Conservation (phyloP, 2,888 invertebrate genomes). For the Tetrapedia diversipes region DNA sequence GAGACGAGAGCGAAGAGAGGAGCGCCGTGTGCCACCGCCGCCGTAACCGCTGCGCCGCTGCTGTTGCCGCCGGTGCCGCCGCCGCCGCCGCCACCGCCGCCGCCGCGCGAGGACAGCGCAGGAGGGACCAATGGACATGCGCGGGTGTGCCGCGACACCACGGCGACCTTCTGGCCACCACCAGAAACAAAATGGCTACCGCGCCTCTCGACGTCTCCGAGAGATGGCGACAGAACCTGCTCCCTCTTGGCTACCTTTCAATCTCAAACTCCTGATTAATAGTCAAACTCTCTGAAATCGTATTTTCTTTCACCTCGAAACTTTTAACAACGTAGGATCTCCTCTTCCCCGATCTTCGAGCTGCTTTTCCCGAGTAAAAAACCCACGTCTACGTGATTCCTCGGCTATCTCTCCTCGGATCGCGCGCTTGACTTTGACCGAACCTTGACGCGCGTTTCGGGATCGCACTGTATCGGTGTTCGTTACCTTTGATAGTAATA, state of each 20-base stretch:
- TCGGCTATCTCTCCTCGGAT: too few relatives aligned
- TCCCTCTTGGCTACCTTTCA: slow-evolving; percentile 13
- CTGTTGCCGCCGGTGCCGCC: slow-evolving; percentile 28
- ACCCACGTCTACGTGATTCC: background rate
- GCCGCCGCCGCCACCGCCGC: slow-evolving; percentile 38
- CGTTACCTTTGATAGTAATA: too few relatives aligned
- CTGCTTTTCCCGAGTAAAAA: too few relatives aligned
- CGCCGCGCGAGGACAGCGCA: slow-evolving; percentile 76
- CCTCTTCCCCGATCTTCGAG: background rate
- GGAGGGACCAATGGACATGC: slow-evolving; percentile 84
- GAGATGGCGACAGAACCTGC: slow-evolving; percentile 82
- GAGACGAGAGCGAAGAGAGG: slow-evolving; percentile 47
- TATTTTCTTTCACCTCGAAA: background rate
- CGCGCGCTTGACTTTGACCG: too few relatives aligned
- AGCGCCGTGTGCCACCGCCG: slow-evolving; percentile 45
- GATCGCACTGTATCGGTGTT: background rate
- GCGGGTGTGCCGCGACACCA: slow-evolving; percentile 83
- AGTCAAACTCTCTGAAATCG: background rate
- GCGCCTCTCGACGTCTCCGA: slow-evolving; percentile 71
- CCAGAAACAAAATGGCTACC: slow-evolving; percentile 87
- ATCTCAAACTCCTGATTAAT: slow-evolving; percentile 1
- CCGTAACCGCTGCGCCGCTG: slow-evolving; percentile 35
- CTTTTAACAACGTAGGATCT: background rate
- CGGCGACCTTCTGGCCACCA: slow-evolving; percentile 83
- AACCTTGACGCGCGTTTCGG: background rate